Conservation (phyloP, 2,888 invertebrate genomes). For the Linnaemya tessellans region DNA sequence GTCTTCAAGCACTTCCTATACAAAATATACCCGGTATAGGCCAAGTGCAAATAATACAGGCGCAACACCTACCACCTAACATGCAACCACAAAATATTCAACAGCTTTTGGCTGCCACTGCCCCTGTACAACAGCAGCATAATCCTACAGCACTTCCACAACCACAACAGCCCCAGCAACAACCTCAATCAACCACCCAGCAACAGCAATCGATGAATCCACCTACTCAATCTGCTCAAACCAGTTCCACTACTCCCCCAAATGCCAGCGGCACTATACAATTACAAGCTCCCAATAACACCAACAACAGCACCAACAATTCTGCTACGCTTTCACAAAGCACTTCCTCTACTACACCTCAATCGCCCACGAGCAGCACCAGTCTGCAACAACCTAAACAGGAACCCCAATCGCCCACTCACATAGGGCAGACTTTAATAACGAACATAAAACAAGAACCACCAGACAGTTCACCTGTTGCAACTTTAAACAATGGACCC, state of each 20-base stretch:
- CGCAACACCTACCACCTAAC: constrained; percentile 83
- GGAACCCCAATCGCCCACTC: constrained; percentile 81
- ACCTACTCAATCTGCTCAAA: constrained; percentile 68
- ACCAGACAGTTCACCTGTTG: constrained; percentile 76
- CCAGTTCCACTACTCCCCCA: constrained; percentile 57
- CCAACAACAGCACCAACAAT: constrained; percentile 19
- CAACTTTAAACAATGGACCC: constrained; percentile 40
- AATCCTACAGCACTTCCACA: constrained; percentile 75
- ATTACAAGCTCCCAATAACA: constrained; percentile 38
- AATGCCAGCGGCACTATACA: constrained; percentile 48
- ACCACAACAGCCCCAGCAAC: constrained; percentile 72
- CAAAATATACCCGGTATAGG: constrained; percentile 91
- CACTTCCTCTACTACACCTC: constrained; percentile 42
- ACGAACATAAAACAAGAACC: constrained; percentile 82
- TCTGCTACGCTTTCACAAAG: constrained; percentile 57
- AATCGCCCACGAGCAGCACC: constrained; percentile 62
- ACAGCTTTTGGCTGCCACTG: constrained; percentile 76
- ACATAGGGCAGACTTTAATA: constrained; percentile 77
- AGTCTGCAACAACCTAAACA: constrained; percentile 78
- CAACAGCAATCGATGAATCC: constrained; percentile 61
- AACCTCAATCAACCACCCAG: constrained; percentile 71
- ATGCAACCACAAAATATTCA: constrained; percentile 79
- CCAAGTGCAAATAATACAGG: constrained; percentile 88
- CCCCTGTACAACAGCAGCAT: constrained; percentile 74
- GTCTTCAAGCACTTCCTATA: constrained; percentile 87